phyloP scores from a whole-genome alignment of 2,797 vertebrate species.

The Anguilla anguilla region DNA sequence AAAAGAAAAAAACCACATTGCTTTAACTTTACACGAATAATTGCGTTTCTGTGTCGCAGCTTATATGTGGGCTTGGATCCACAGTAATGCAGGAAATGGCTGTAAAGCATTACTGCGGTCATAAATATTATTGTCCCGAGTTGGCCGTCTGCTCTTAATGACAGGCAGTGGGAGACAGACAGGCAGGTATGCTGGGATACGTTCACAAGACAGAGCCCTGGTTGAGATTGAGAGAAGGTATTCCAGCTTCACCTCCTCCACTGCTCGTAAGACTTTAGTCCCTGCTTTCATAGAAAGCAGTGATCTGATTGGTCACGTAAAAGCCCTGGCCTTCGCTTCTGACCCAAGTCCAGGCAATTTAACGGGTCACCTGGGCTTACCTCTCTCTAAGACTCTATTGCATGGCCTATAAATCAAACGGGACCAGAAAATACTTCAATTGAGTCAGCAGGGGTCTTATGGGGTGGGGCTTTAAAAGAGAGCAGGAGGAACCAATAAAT shows the following conservation, averaged over 20 bases:
- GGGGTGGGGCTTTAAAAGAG: neutral
- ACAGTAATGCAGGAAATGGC: neutral
- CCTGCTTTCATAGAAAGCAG: neutral
- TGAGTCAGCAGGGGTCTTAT: neutral
- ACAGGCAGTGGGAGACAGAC: neutral
- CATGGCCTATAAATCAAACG: neutral
- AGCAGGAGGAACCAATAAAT: neutral
- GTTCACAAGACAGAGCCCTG: neutral
- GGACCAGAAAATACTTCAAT: neutral
- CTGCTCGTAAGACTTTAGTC: neutral
- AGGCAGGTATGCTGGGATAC: neutral
- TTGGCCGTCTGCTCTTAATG: neutral
- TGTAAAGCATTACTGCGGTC: neutral
- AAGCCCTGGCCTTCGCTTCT: neutral
- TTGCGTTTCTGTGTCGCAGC: neutral
- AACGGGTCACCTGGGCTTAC: neutral
- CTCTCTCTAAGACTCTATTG: neutral
- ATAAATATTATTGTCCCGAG: neutral
- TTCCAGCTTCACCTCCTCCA: neutral
- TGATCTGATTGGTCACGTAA: neutral
- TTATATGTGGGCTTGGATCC: neutral
- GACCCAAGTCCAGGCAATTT: neutral
- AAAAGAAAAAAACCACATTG: neutral
- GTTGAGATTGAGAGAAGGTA: neutral
- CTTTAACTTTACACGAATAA: neutral